A percentile compares a stretch with the other conserved stretches of the same genome.
Conservation (phyloP, 2,797 vertebrate genomes). For the Allobates femoralis region DNA sequence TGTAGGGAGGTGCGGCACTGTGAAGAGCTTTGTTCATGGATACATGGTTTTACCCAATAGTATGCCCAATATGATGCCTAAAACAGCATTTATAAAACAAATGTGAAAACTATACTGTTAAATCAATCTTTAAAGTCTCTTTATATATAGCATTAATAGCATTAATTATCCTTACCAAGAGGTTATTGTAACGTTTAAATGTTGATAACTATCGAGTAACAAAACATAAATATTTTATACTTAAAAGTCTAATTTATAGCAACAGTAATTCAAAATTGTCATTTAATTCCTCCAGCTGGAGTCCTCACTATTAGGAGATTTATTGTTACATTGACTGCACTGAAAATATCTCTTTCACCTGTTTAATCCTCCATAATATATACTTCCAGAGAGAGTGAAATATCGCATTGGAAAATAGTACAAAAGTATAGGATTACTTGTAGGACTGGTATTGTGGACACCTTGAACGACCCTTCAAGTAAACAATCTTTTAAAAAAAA, state of each 20-base stretch:
- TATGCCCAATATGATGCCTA: no score
- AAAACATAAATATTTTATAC: not conserved
- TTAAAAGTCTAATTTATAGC: not conserved
- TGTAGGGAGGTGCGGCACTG: no score
- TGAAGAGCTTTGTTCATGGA: no score
- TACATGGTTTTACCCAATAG: no score
- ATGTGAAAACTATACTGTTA: no score
- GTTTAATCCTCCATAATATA: not conserved
- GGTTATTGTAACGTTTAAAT: no score
- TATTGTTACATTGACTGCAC: not conserved
- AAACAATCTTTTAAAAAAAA: not conserved
- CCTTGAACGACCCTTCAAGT: not conserved
- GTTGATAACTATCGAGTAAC: not conserved
- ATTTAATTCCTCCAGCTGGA: constrained; percentile 4
- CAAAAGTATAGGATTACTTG: not conserved
- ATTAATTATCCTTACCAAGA: no score
- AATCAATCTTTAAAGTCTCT: no score
- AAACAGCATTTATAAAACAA: no score
- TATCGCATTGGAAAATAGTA: not conserved
- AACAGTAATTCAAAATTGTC: not conserved
- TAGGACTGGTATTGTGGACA: not conserved
- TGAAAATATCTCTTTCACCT: not conserved
- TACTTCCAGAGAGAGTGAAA: not conserved
- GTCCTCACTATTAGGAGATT: not conserved
- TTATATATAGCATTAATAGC: no score